Evolutionary conservation across 2,113 vertebrate species (phyloP).

Genomic region (Pipra filicauda): DNA sequence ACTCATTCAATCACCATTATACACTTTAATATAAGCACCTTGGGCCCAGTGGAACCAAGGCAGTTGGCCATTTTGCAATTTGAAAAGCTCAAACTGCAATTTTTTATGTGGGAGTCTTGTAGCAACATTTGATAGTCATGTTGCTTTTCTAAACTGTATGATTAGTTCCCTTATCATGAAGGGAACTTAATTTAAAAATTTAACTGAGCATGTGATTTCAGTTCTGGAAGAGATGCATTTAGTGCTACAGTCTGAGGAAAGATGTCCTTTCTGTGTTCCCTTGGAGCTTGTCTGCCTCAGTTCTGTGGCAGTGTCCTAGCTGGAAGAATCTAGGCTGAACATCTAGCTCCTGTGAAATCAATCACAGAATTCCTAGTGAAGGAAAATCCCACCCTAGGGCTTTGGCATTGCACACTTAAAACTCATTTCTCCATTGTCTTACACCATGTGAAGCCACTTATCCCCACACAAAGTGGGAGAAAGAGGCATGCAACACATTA

Average conservation of each 20-base stretch:
- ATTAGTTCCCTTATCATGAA: background rate
- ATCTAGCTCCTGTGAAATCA: background rate
- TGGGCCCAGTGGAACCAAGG: background rate
- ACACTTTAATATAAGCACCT: background rate
- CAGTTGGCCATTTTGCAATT: background rate
- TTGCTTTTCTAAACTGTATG: background rate
- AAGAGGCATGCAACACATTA: background rate
- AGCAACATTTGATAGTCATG: background rate
- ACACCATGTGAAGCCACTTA: background rate
- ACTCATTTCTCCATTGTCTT: background rate
- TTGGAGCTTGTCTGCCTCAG: background rate
- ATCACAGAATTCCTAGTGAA: background rate
- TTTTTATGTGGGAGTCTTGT: background rate
- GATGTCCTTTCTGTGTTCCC: background rate
- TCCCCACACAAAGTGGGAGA: background rate
- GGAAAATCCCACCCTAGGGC: background rate
- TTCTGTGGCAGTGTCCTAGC: background rate
- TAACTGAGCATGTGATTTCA: background rate
- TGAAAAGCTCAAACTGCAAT: background rate
- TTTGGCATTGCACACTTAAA: background rate
- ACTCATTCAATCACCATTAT: background rate
- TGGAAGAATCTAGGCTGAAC: background rate
- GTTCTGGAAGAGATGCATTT: background rate
- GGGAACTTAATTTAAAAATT: background rate
- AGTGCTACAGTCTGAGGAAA: background rate